Conservation (phyloP, 2,797 vertebrate species). For the Trachurus trachurus region DNA sequence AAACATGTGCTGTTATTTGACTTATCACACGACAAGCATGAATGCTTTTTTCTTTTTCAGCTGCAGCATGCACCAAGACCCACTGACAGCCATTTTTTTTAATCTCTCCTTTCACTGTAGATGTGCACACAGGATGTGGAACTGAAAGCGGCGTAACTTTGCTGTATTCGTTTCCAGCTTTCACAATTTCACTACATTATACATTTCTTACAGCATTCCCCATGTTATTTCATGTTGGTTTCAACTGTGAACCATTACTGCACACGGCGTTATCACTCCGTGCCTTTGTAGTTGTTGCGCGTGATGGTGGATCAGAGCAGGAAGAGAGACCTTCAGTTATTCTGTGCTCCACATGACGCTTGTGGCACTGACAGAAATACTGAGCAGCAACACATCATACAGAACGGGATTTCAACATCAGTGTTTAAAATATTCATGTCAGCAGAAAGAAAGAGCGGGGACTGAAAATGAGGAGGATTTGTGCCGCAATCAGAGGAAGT, state of each 20-base stretch:
- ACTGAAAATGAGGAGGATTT: conserved; percentile 64
- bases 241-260: neutral
- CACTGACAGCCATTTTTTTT: conserved; percentile 34
- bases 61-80: conserved; percentile 20
- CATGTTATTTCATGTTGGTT: neutral
- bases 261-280: conserved; percentile 4
- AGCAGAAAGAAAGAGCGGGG: conserved; percentile 63
- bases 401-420: conserved; percentile 69
- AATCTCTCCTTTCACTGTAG: conserved; percentile 16
- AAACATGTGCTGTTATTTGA: conserved; percentile 54
- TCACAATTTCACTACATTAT: conserved; percentile 1
- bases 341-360: conserved; percentile 40
- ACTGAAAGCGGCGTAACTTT: neutral
- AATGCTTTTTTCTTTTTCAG: conserved; percentile 39
- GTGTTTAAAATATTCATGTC: conserved; percentile 81
- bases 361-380: conserved; percentile 62
- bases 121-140: conserved; percentile 58
- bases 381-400: conserved; percentile 60
- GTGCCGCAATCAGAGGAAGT: conserved; percentile 61
- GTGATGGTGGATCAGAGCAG: conserved; percentile 49
- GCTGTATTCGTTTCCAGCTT: conserved; percentile 22
- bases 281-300: conserved; percentile 25
- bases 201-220: conserved; percentile 14
- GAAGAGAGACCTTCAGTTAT: conserved; percentile 25
- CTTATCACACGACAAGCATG: conserved; percentile 54